Base-by-base conservation (phyloP, 2,888 invertebrate species). In the Dorcus parallelipipedus region DNA sequence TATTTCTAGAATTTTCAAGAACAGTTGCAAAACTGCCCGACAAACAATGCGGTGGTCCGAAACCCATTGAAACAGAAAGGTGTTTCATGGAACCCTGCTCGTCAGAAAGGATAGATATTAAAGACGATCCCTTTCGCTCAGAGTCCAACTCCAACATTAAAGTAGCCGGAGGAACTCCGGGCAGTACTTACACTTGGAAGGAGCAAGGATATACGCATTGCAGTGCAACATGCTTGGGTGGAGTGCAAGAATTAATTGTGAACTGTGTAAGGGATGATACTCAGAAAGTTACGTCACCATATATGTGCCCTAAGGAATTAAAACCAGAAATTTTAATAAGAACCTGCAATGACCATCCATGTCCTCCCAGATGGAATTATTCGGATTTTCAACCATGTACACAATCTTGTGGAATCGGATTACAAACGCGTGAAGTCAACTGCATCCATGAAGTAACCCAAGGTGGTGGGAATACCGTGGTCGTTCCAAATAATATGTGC, bases 291-390 rank as follows among this genome's bases (percentile, higher is more conserved):
- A 93, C 95, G 0, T 92, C 91, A 5, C 93, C 93, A 0, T 90
- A 91, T 73, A 84, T 94, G 74, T 97, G 97, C 70, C 88, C 92
- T 38, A 88, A 90, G 0, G 88, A 92, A 67, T 88, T 91, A 0
- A 91, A 93, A 73, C 96, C 96, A 0, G 94, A 95, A 75, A 91
- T 92, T 50, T 82, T 94, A 60, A 91, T 93, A 38, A 82, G 92
- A 70, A 91, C 93, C 0, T 96, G 96, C 80, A 98, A 98, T 74
- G 96, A 96, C 71, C 90, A 93, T 61, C 93, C 97, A 0, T 98
- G 98, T 73, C 96, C 96, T 2, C 96, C 97, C 0, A 85, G 94
- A 68, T 95, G 95, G 95, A 93, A 93, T 74, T 89, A 90, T 68
- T 92, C 93, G 0, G 93, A 93, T 54, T 95, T 93, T 74, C 89